Conservation (phyloP, 2,113 vertebrate genomes). For the Columba janthina region DNA sequence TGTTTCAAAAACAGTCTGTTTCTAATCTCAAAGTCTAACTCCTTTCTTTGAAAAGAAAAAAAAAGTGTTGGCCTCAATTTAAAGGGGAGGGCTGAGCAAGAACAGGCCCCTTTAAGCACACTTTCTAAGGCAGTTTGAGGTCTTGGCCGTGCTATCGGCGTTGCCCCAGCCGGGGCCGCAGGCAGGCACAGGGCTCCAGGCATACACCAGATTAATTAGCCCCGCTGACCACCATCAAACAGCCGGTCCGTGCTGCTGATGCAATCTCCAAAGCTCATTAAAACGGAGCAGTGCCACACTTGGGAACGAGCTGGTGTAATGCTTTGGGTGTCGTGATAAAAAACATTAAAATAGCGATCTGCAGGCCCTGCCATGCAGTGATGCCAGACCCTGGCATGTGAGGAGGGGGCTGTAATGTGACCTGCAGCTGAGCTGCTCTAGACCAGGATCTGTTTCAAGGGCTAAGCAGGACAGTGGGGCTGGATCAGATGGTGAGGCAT, state of each 20-base stretch:
- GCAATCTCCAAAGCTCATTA: constrained; percentile 34
- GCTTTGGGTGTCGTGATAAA: background rate
- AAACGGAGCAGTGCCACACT: background rate
- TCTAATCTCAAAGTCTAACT: too few relatives aligned
- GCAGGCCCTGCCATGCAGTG: fast-evolving
- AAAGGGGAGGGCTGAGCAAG: background rate
- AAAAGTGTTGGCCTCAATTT: background rate
- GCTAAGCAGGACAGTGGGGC: background rate
- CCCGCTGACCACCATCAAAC: background rate
- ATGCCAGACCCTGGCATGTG: background rate
- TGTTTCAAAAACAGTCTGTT: background rate
- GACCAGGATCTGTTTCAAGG: background rate
- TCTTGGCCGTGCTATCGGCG: background rate
- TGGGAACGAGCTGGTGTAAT: background rate
- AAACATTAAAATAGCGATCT: background rate
- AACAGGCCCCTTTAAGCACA: background rate
- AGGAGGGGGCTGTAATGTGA: background rate
- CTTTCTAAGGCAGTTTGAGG: background rate
- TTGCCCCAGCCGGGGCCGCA: background rate
- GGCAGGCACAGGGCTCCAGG: background rate
- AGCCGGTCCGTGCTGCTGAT: background rate
- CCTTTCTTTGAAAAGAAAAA: too few relatives aligned
- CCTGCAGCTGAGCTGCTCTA: background rate
- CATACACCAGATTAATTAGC: constrained; percentile 22
- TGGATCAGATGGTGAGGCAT: background rate